These are phyloP conservation scores for Morinoia aosen DNA, from an alignment of 2,888 invertebrate species.

Conservation along the genomic window DNA sequence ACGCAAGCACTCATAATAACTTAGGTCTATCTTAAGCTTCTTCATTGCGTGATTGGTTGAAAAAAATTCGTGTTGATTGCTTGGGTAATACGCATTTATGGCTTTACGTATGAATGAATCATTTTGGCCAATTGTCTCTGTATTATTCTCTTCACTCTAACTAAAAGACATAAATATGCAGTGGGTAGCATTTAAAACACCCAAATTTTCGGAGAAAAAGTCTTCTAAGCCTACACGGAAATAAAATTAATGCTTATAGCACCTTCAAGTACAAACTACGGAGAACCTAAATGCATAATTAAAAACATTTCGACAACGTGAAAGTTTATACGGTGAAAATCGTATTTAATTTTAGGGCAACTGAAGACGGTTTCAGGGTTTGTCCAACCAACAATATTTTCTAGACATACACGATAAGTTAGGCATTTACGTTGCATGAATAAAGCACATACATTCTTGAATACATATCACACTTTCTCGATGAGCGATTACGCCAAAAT, in stretches of 20 bases:
- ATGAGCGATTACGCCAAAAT: not conserved
- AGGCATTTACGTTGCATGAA: not conserved
- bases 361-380: not conserved
- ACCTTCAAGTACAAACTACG: not conserved
- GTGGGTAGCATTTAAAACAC: too few relatives aligned
- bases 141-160: too few relatives aligned
- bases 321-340: not conserved
- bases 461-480: not conserved
- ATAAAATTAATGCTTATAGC: not conserved
- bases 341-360: not conserved
- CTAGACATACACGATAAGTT: not conserved
- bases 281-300: not conserved
- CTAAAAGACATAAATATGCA: too few relatives aligned
- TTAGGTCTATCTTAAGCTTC: too few relatives aligned
- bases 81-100: too few relatives aligned
- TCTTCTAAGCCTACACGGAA: not conserved
- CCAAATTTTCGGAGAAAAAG: too few relatives aligned
- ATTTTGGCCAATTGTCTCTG: too few relatives aligned
- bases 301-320: not conserved
- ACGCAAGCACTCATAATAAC: too few relatives aligned
- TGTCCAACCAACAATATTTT: not conserved
- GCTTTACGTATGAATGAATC: too few relatives aligned
- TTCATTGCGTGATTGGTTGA: too few relatives aligned
- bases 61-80: too few relatives aligned
- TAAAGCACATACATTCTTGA: not conserved